A percentile compares a stretch with the other conserved stretches of the same genome.
Conservation (phyloP, 64 coral and sea anemone genomes). For the Acropora tenuis region DNA sequence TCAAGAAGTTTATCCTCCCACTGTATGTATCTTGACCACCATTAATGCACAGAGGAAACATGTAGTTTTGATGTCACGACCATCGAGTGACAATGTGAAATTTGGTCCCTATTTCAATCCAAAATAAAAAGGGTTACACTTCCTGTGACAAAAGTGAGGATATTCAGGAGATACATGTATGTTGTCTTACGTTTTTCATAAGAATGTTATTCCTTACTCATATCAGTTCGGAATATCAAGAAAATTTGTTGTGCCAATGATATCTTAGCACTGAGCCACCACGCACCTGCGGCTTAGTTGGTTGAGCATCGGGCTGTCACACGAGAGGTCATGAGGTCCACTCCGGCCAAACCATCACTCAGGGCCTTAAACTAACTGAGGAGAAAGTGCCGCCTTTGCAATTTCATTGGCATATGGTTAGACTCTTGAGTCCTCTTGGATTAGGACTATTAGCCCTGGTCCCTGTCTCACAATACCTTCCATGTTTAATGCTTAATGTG, state of each 20-base stretch:
- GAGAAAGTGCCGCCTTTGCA: too few species aligned
- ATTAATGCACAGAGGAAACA: conserved; percentile 51
- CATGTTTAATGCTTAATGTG: too few species aligned
- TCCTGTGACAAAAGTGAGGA: not conserved
- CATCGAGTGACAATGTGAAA: conserved; percentile 18
- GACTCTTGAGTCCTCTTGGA: too few species aligned
- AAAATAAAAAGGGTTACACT: not conserved
- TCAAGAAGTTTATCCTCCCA: conserved; percentile 21
- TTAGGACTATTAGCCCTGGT: too few species aligned
- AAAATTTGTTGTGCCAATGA: not conserved
- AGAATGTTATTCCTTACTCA: not conserved
- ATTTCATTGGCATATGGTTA: too few species aligned
- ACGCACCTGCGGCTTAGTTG: too few species aligned
- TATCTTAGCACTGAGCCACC: not conserved
- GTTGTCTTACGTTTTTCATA: not conserved
- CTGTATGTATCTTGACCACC: conserved; percentile 53
- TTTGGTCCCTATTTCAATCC: conserved; percentile 40
- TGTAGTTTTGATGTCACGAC: conserved; percentile 40
- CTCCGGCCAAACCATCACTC: too few species aligned
- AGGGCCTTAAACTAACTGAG: too few species aligned
- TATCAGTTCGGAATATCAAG: not conserved
- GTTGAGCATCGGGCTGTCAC: too few species aligned
- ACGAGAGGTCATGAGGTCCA: too few species aligned
- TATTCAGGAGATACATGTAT: not conserved
- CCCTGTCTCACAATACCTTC: too few species aligned